phyloP scores from a whole-genome alignment of 2,888 invertebrate species.

The Emmelina monodactyla region DNA sequence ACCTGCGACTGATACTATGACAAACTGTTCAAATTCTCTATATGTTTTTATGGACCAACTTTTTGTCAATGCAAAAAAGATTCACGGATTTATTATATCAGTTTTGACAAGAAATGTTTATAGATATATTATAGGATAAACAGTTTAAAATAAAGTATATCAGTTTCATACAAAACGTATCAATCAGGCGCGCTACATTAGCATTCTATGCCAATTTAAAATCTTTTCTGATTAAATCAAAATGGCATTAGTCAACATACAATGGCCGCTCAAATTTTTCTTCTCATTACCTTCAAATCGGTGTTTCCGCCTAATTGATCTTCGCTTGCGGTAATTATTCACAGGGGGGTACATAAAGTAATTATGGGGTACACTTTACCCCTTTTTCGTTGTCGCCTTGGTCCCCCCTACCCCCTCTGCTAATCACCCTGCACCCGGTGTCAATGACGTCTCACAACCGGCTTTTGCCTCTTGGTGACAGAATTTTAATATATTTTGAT shows the following conservation, averaged over 20 bases:
- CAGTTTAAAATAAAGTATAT: too few species aligned
- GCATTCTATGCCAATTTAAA: too few species aligned
- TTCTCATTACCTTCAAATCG: slow-evolving; percentile 52
- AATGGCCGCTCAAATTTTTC: too few species aligned
- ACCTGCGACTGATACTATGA: slow-evolving; percentile 52
- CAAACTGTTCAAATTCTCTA: slow-evolving; percentile 36
- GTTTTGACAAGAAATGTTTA: too few species aligned
- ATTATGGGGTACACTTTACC: slow-evolving; percentile 58
- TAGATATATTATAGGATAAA: too few species aligned
- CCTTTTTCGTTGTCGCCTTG: slow-evolving; percentile 58
- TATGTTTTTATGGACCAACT: slow-evolving; percentile 23
- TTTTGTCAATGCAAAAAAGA: too few species aligned
- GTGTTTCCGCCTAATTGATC: slow-evolving; percentile 57
- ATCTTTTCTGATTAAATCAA: too few species aligned
- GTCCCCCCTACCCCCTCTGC: slow-evolving; percentile 28
- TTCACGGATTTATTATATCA: too few species aligned
- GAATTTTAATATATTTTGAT: slow-evolving; percentile 62
- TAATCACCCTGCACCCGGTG: slow-evolving; percentile 59
- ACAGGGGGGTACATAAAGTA: slow-evolving; percentile 61
- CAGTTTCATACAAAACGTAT: too few species aligned
- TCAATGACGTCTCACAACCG: slow-evolving; percentile 55
- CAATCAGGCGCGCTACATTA: too few species aligned
- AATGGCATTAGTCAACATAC: too few species aligned
- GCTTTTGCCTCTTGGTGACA: slow-evolving; percentile 55
- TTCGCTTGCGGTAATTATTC: slow-evolving; percentile 59